Evolutionary conservation across 2,797 vertebrate species (phyloP).

Genomic region (Phaenicophaeus curvirostris): DNA sequence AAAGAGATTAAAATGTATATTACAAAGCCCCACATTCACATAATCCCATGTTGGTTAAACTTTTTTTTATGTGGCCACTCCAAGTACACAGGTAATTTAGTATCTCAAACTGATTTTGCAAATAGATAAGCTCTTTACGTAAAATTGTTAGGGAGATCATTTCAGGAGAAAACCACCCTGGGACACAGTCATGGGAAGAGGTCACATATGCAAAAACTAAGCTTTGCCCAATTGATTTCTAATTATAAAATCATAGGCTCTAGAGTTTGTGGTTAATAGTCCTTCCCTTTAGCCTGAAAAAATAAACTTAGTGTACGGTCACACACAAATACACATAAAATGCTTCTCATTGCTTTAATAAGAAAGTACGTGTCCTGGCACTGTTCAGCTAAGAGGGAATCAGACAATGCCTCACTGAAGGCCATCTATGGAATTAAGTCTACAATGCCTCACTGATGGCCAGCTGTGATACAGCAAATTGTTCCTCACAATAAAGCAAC

Average conservation of each 20-base stretch:
- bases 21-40: not conserved
- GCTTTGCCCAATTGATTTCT: conserved; percentile 77
- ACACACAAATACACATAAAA: not conserved
- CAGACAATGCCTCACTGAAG: conserved; percentile 41
- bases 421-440: conserved; percentile 67
- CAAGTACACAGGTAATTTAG: conserved; percentile 30
- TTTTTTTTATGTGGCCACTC: not conserved
- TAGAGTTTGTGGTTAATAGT: conserved; percentile 68
- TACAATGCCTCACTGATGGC: conserved; percentile 63
- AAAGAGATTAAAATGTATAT: conserved; percentile 9
- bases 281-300: conserved; percentile 48
- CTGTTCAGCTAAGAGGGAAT: conserved; percentile 54
- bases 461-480: conserved; percentile 67
- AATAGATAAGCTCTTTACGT: conserved; percentile 56
- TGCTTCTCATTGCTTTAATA: not conserved
- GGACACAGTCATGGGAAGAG: conserved; percentile 33
- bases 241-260: conserved; percentile 72
- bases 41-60: not conserved
- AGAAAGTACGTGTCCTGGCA: conserved; percentile 30
- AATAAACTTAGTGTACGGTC: conserved; percentile 4
- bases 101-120: conserved; percentile 58
- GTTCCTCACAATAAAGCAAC: conserved; percentile 65
- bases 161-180: conserved; percentile 54
- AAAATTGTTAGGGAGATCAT: conserved; percentile 61
- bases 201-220: conserved; percentile 67